A percentile compares a stretch with the other conserved stretches of the same genome.
phyloP scores from a whole-genome alignment of 2,888 invertebrate genomes.

The Listrodromus nycthemerus region DNA sequence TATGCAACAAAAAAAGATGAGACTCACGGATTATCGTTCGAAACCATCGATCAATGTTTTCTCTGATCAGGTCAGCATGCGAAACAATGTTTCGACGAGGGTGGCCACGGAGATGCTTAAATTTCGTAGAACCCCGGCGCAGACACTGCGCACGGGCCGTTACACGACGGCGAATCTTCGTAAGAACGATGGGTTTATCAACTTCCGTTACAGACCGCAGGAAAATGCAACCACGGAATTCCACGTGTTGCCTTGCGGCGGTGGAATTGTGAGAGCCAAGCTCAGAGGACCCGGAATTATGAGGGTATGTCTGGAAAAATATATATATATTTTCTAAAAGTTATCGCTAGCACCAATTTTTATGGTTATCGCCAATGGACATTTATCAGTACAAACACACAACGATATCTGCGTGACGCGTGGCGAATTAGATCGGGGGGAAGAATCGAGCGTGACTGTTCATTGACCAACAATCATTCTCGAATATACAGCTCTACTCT shows the following conservation, averaged over 20 bases:
- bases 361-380: neutral
- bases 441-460: neutral
- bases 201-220: conserved; percentile 81
- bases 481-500: neutral
- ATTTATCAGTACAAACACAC: no score
- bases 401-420: neutral
- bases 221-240: conserved; percentile 80
- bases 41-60: conserved; percentile 8
- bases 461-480: neutral
- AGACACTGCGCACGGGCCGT: conserved; percentile 77
- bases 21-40: neutral
- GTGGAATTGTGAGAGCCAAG: conserved; percentile 79
- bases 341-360: neutral
- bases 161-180: conserved; percentile 78
- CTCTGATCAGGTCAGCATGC: conserved; percentile 77
- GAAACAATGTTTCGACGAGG: conserved; percentile 81
- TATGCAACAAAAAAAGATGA: no score
- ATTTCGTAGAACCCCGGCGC: conserved; percentile 79
- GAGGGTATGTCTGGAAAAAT: conserved; percentile 73
- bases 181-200: conserved; percentile 79
- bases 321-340: conserved; percentile 6
- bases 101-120: conserved; percentile 79
- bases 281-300: conserved; percentile 78
- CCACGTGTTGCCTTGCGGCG: conserved; percentile 81
- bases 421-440: neutral